Conservation (phyloP, 2,113 vertebrate genomes). For the Stomatorhinus ivindoensis region DNA sequence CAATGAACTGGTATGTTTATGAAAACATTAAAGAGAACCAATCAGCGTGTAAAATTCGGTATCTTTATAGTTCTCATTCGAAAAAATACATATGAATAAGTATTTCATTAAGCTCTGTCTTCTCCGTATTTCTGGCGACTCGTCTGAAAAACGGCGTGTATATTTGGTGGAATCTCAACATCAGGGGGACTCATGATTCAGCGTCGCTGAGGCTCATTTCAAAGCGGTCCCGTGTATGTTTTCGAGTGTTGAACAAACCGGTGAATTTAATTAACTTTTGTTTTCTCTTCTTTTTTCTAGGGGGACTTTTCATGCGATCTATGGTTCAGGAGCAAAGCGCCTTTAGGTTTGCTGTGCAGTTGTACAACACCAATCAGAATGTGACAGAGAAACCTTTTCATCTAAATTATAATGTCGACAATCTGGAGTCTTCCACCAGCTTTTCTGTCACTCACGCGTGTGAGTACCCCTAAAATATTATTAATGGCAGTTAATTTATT, state of each 20-base stretch:
- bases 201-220: neutral
- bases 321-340: slow-evolving; percentile 98
- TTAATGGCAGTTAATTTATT: neutral
- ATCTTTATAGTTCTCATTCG: neutral
- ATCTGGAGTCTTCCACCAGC: slow-evolving; percentile 98
- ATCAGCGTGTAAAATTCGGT: neutral
- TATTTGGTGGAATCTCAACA: neutral
- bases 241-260: neutral
- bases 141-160: neutral
- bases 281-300: slow-evolving; percentile 49
- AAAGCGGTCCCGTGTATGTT: neutral
- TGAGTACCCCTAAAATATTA: slow-evolving; percentile 65
- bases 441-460: slow-evolving; percentile 98
- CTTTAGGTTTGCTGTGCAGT: slow-evolving; percentile 96
- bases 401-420: slow-evolving; percentile 97
- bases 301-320: slow-evolving; percentile 96
- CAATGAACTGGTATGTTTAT: neutral
- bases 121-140: neutral
- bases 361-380: slow-evolving; percentile 99
- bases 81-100: neutral
- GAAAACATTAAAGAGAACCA: neutral
- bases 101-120: neutral
- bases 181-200: neutral
- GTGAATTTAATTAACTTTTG: neutral
- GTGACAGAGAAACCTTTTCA: slow-evolving; percentile 97